Evolutionary conservation across 2,797 vertebrate species (phyloP).

Genomic region (Anguilla obscura): DNA sequence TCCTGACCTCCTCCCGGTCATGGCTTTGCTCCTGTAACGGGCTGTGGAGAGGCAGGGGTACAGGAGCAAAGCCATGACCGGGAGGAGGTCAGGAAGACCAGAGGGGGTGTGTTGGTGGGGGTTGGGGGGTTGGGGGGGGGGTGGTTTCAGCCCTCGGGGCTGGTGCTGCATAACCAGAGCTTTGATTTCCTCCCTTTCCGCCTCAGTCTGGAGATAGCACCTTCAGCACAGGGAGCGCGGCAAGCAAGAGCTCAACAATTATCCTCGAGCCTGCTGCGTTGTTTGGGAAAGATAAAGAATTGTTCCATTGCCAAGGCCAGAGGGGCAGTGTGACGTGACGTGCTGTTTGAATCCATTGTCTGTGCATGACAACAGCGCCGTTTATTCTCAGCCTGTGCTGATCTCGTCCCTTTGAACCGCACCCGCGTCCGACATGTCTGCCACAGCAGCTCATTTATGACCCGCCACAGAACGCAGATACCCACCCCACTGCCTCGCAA

Average conservation of each 20-base stretch:
- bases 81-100: neutral
- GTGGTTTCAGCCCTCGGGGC: neutral
- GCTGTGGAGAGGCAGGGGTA: neutral
- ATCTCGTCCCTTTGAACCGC: neutral
- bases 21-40: neutral
- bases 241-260: constrained; percentile 11
- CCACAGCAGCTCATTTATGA: neutral
- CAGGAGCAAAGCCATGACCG: neutral
- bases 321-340: neutral
- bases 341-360: constrained; percentile 14
- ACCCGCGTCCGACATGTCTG: neutral
- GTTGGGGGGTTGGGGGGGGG: neutral
- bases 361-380: neutral
- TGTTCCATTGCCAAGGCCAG: neutral
- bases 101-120: no score
- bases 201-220: neutral
- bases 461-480: neutral
- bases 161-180: neutral
- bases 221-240: neutral
- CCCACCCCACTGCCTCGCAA: neutral
- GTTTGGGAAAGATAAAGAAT: constrained; percentile 30
- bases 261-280: neutral
- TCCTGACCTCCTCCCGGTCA: neutral
- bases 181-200: neutral
- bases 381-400: neutral